Conservation (phyloP, 2,888 invertebrate species). For the Erebia aethiops region DNA sequence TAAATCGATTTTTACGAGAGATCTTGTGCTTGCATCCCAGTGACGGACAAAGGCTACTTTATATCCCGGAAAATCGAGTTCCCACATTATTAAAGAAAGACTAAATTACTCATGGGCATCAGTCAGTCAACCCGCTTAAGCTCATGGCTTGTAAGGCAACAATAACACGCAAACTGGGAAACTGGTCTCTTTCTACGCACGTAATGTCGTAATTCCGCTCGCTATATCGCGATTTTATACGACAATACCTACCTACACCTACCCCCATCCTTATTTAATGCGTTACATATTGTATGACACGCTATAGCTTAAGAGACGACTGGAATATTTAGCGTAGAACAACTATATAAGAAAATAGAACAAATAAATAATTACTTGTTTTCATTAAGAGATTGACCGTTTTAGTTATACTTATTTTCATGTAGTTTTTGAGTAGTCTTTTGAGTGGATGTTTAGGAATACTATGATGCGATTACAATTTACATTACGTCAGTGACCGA, state of each 20-base stretch:
- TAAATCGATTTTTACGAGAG: too few relatives aligned
- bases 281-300: slow-evolving; percentile 7
- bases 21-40: too few relatives aligned
- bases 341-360: too few relatives aligned
- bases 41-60: too few relatives aligned
- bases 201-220: slow-evolving; percentile 43
- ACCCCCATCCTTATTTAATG: slow-evolving; percentile 15
- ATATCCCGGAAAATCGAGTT: too few relatives aligned
- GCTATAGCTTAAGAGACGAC: not conserved
- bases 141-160: slow-evolving; percentile 26
- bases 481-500: too few relatives aligned
- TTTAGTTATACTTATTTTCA: too few relatives aligned
- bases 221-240: slow-evolving; percentile 39
- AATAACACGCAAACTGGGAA: slow-evolving; percentile 43
- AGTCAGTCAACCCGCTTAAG: slow-evolving; percentile 24
- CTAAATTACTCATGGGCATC: not conserved
- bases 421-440: too few relatives aligned
- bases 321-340: not conserved
- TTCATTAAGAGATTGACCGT: too few relatives aligned
- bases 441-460: too few relatives aligned
- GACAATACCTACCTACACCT: slow-evolving; percentile 21
- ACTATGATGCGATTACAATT: too few relatives aligned
- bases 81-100: not conserved
- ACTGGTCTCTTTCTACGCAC: slow-evolving; percentile 50
- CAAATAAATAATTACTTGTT: too few relatives aligned